These are phyloP conservation scores for Sarcophaga bullata DNA, from an alignment of 1,140 invertebrate genomes.

Conservation along the genomic window DNA sequence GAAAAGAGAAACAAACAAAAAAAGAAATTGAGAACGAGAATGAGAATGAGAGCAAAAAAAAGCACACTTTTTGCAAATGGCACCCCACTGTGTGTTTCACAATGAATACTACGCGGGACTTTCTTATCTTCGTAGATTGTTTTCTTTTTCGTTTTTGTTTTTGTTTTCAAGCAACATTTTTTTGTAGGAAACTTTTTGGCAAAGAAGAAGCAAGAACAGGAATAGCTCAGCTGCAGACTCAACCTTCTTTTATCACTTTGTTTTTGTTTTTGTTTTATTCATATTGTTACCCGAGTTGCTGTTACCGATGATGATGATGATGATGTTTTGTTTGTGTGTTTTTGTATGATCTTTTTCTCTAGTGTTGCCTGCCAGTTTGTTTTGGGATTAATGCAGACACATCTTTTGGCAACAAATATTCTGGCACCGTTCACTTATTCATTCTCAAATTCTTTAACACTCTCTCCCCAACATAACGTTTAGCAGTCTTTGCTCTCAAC, in stretches of 20 bases:
- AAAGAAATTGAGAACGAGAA: too few species aligned
- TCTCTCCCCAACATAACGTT: background rate
- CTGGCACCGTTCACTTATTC: conserved; percentile 35
- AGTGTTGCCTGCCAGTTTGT: conserved; percentile 19
- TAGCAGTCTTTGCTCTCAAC: too few species aligned
- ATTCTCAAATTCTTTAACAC: conserved; percentile 30
- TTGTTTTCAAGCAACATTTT: background rate
- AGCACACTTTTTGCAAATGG: background rate
- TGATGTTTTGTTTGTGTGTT: conserved; percentile 1
- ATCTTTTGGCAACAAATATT: conserved; percentile 38
- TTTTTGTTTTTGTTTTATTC: conserved; percentile 5
- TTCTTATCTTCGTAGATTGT: background rate
- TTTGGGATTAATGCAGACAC: conserved; percentile 40
- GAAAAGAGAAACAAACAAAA: background rate
- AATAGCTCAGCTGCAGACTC: background rate
- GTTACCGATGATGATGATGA: background rate
- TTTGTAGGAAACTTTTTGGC: conserved; percentile 18
- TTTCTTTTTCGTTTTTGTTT: background rate
- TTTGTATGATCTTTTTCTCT: background rate
- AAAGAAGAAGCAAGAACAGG: background rate
- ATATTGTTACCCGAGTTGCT: background rate
- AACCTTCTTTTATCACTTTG: background rate
- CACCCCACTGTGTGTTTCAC: background rate
- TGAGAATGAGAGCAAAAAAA: too few species aligned
- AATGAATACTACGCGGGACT: background rate